Base-by-base conservation (phyloP, 2,113 vertebrate species). In the Gasterosteus aculeatus region DNA sequence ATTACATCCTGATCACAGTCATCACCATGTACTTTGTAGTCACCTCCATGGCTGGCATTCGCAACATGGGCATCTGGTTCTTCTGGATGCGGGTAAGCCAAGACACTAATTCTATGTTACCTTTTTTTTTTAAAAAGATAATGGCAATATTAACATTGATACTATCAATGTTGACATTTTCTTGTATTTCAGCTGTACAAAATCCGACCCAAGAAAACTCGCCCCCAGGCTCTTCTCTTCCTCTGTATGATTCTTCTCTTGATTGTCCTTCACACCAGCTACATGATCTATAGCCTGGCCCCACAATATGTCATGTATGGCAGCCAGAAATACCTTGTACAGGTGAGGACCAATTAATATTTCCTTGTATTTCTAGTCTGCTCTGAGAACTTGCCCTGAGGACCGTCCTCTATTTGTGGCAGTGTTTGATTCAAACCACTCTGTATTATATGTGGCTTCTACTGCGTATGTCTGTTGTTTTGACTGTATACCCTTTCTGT, bases 271-370 rank as follows among this genome's bases (percentile, higher is more conserved):
- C 97, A 99, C 90, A 98, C 95, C 63, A 99, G 96, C 88, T 98
- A 99, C 85, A 97, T 99, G 96, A 98, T 99, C 87, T 99, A 99
- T 87, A 99, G 97, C 82, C 96, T 99, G 56, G 98, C 98, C 3
- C 98, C 98, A 4, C 97, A 99, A 60, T 99, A 99, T 51, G 97
- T 98, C 75, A 99, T 99, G 97, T 99, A 98, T 63, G 98, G 98
- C 91, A 99, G 97, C 91, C 98, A 99, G 91, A 99, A 97, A 78
- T 99, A 99, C 83, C 86, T 97, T 53, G 81, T 92, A 67, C 94
- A 96, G 95, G 97, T 99, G 82, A 95, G 95, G 9, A 71, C 33
- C 66, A 41, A 14, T 54, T 26, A 26, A 11, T 16, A 51, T 47
- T 42, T 35, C 57, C 12, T 3, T 70, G 11, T 33, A 15, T 75